phyloP scores from a whole-genome alignment of 2,113 vertebrate genomes.

The Entosphenus tridentatus region DNA sequence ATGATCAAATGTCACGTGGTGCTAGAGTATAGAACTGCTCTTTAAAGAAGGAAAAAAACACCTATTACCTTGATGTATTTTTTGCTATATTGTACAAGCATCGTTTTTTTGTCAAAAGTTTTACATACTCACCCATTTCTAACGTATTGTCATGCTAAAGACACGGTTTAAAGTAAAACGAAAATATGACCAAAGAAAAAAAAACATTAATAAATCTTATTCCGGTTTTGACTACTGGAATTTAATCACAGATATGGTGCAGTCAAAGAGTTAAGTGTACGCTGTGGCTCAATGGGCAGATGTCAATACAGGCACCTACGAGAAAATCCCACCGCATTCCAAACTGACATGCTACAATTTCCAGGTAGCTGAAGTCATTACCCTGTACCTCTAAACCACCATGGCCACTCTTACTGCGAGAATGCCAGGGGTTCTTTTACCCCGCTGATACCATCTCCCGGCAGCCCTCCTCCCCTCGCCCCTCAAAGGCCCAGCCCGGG shows the following conservation, averaged over 20 bases:
- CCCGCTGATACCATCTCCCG: slow-evolving; percentile 3
- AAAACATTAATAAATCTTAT: too few species aligned
- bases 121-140: too few species aligned
- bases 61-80: too few species aligned
- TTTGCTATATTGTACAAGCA: too few species aligned
- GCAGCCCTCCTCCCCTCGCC: background rate
- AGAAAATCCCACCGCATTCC: background rate
- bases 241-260: slow-evolving; percentile 1
- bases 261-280: slow-evolving; percentile 5
- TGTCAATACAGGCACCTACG: slow-evolving; percentile 6
- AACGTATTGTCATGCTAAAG: too few species aligned
- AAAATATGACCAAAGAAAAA: too few species aligned
- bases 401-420: slow-evolving; percentile 3
- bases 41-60: too few species aligned
- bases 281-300: slow-evolving; percentile 3
- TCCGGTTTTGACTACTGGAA: background rate
- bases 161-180: too few species aligned
- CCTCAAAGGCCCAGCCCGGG: too few species aligned
- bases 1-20: too few species aligned
- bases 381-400: slow-evolving; percentile 5
- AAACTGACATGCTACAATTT: slow-evolving; percentile 5
- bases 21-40: too few species aligned
- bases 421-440: slow-evolving; percentile 2
- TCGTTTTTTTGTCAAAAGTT: too few species aligned
- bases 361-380: slow-evolving; percentile 6